Evolutionary conservation across 2,888 invertebrate species (phyloP).

Genomic region (Tetropium fuscum): DNA sequence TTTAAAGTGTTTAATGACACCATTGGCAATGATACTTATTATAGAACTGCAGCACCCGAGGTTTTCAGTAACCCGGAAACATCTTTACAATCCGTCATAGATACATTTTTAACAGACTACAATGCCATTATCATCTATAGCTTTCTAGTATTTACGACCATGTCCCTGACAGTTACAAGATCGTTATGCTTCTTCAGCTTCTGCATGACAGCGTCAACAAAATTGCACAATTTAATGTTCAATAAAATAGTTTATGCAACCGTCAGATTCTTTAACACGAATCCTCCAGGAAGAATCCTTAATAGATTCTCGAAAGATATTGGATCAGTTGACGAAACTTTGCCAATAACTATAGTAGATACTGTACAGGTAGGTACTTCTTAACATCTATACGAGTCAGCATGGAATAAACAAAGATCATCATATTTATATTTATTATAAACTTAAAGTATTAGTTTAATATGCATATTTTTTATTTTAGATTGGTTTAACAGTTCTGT

Average conservation of each 20-base stretch:
- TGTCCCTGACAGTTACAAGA: conserved; percentile 61
- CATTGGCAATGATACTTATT: not conserved
- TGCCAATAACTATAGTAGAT: conserved; percentile 67
- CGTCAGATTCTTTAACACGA: conserved; percentile 76
- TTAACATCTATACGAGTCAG: too few relatives aligned
- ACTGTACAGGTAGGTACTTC: conserved; percentile 51
- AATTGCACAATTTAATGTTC: conserved; percentile 68
- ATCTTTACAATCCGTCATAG: too few relatives aligned
- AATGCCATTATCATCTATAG: conserved; percentile 61
- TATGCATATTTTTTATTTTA: too few relatives aligned
- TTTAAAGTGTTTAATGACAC: not conserved
- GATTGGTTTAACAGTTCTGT: conserved; percentile 74
- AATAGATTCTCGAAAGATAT: conserved; percentile 79
- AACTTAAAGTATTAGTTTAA: too few relatives aligned
- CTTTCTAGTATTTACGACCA: conserved; percentile 50
- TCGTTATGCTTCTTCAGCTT: conserved; percentile 67
- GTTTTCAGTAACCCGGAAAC: not conserved
- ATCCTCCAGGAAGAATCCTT: conserved; percentile 72
- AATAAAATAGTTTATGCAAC: conserved; percentile 70
- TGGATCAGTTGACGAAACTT: conserved; percentile 68
- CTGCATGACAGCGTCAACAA: conserved; percentile 68
- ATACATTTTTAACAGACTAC: conserved; percentile 34
- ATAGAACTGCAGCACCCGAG: not conserved
- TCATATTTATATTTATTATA: too few relatives aligned
- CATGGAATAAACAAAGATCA: too few relatives aligned